Evolutionary conservation across 2,113 vertebrate species (phyloP), one percentile per base, ranked within the genome.

Genomic region (Indicator maculatus): DNA sequence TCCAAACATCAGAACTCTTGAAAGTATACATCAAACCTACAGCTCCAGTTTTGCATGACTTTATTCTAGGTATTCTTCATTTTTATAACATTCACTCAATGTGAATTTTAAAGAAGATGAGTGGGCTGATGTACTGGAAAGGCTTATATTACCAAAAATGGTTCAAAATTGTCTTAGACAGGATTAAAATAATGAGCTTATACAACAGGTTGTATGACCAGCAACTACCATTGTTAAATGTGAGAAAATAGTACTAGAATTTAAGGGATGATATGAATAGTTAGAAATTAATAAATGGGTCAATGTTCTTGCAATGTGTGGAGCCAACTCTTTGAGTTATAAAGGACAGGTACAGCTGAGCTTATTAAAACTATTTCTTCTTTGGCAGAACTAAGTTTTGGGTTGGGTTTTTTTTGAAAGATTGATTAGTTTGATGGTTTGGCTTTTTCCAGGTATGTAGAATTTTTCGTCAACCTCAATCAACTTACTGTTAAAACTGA

Each of bases 401-500:
- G 3, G 0, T 56, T 77, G 17, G 2, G 1, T 9, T 72, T 91
- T 44, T 65, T 65, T 72, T 61, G 13, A 78, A 79, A 93, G 28
- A 3, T 73, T 87, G 44, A 65, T 86, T 84, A 20, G 44, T 84
- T 59, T 59, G 33, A 52, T 2, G 5, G 7, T 75, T 61, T 11
- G 31, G 94, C 79, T 86, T 85, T 84, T 93, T 59, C n/a, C 61
- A 77, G 60, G 15, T 67, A 30, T 58, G 27, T 33, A 72, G 60
- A 90, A 69, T 81, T 95, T 95, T 84, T 83, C 53, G 64, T 91
- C 74, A 79, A 30, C 20, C 31, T 94, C 36, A 44, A 45, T 90
- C 90, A 92, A 79, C 11, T 79, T 89, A 53, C 23, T 90, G 84
- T 89, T 93, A 76, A 85, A 91, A 82, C 41, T 85, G 71, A 79